Percentiles rank a stretch among this genome's conserved stretches.
Evolutionary conservation across 2,113 vertebrate genomes (phyloP).

Genomic region (Corvus hawaiiensis): DNA sequence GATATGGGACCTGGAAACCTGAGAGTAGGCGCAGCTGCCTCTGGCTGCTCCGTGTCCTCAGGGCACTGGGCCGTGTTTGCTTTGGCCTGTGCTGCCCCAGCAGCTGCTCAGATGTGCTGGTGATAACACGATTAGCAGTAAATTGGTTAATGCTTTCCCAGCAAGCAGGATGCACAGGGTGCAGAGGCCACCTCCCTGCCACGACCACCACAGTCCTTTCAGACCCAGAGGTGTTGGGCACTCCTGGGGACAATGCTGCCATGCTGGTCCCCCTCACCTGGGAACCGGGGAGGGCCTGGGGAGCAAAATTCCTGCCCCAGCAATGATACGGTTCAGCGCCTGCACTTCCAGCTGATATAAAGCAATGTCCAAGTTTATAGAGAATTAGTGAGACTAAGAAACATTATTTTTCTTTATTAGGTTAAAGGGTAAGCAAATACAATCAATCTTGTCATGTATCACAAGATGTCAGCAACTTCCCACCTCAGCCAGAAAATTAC

Average conservation of each 20-base stretch:
- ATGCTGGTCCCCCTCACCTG: fast-evolving
- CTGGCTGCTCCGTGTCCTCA: not conserved
- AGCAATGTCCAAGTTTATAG: not conserved
- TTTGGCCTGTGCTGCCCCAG: constrained; percentile 38
- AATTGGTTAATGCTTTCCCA: constrained; percentile 56
- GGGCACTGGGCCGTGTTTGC: constrained; percentile 20
- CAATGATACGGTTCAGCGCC: not conserved
- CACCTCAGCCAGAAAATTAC: constrained; percentile 65
- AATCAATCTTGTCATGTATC: constrained; percentile 64
- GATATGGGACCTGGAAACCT: not conserved
- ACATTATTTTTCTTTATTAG: constrained; percentile 64
- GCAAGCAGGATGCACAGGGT: not conserved
- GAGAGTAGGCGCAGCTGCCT: not conserved
- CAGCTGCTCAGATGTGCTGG: constrained; percentile 47
- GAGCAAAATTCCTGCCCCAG: not conserved
- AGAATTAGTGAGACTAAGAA: constrained; percentile 31
- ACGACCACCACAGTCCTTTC: not conserved
- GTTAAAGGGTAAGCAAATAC: constrained; percentile 67
- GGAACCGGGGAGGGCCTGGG: not conserved
- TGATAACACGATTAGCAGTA: constrained; percentile 51
- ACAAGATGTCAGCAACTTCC: constrained; percentile 64
- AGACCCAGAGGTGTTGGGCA: not conserved
- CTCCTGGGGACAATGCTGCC: not conserved
- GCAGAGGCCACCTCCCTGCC: not conserved
- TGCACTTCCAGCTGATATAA: constrained; percentile 25